phyloP scores from a whole-genome alignment of 2,113 vertebrate species.

The Centrocercus urophasianus region DNA sequence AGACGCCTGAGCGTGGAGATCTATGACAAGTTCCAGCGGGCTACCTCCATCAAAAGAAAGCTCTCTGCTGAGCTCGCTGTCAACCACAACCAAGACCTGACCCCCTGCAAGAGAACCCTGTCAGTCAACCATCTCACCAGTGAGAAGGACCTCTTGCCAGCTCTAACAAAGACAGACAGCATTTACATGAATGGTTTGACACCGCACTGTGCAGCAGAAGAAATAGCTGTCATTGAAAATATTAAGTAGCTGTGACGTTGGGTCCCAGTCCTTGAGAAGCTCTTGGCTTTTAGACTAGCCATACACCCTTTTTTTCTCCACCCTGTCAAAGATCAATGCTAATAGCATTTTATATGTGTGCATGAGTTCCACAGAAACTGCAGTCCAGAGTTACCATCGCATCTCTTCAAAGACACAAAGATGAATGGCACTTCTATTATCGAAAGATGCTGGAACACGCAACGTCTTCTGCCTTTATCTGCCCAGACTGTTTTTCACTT shows the following conservation, averaged over 20 bases:
- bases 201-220: conserved; percentile 88
- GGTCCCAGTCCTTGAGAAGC: conserved; percentile 41
- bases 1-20: conserved; percentile 96
- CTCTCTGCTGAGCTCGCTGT: conserved; percentile 92
- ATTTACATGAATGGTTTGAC: conserved; percentile 97
- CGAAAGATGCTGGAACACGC: conserved; percentile 70
- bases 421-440: conserved; percentile 64
- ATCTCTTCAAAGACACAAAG: conserved; percentile 70
- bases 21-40: conserved; percentile 96
- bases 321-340: conserved; percentile 71
- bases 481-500: conserved; percentile 82
- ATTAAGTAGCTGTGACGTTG: conserved; percentile 82
- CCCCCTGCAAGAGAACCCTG: conserved; percentile 91
- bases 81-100: conserved; percentile 91
- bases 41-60: conserved; percentile 96
- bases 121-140: conserved; percentile 90
- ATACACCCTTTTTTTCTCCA: conserved; percentile 55
- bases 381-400: conserved; percentile 69
- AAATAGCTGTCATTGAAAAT: conserved; percentile 91
- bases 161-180: conserved; percentile 89
- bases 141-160: conserved; percentile 81
- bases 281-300: conserved; percentile 71
- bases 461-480: conserved; percentile 79
- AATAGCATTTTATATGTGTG: conserved; percentile 79
- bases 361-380: conserved; percentile 80